These are phyloP conservation scores for Sprattus sprattus DNA, from an alignment of 2,113 vertebrate genomes.

Conservation along the genomic window DNA sequence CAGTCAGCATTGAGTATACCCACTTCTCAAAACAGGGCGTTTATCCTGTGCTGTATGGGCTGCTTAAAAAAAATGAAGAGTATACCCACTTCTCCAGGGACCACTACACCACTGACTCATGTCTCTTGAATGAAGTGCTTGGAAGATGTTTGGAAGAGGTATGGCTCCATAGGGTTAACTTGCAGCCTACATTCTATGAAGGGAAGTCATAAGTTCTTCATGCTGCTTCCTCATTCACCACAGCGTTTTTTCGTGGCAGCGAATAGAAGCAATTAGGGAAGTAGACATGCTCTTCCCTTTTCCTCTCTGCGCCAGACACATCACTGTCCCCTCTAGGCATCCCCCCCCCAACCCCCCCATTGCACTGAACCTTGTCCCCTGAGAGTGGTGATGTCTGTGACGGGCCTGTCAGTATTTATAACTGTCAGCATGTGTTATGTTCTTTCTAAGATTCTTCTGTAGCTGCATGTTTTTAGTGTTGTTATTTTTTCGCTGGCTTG, in stretches of 20 bases:
- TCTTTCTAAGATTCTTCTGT: background rate
- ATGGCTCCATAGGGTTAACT: background rate
- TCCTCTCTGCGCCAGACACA: background rate
- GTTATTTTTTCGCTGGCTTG: background rate
- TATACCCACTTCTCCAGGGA: too few species aligned
- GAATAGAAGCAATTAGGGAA: background rate
- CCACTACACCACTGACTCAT: too few species aligned
- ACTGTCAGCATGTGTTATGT: background rate
- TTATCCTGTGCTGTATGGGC: too few species aligned
- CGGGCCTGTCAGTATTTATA: background rate
- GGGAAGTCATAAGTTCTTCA: background rate
- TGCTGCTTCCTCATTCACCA: background rate
- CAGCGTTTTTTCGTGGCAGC: background rate
- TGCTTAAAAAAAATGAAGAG: too few species aligned
- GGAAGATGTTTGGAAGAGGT: background rate
- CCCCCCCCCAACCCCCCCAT: background rate
- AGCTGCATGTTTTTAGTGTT: background rate
- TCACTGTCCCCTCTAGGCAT: background rate
- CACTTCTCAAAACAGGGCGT: too few species aligned
- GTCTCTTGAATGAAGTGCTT: background rate
- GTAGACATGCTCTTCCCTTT: background rate
- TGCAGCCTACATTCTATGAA: background rate
- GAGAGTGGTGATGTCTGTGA: background rate
- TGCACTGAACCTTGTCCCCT: background rate
- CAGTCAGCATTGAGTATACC: too few species aligned